phyloP scores from a whole-genome alignment of 2,888 invertebrate species.

The Leptopilina syphax region DNA sequence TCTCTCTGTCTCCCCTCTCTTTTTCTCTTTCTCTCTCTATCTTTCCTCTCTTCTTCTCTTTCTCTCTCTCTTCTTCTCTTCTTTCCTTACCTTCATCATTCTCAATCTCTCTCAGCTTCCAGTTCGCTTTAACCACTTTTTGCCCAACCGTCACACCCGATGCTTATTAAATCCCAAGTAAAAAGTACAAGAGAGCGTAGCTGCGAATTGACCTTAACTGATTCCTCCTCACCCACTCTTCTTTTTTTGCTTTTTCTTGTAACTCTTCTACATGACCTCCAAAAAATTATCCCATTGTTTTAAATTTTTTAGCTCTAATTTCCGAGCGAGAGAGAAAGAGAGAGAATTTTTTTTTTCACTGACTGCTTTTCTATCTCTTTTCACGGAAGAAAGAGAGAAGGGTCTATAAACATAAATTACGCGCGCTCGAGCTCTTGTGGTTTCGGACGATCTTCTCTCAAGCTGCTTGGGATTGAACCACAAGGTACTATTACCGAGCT shows the following conservation, averaged over 20 bases:
- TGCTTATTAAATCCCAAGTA: slow-evolving; percentile 62
- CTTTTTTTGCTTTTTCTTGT: background rate
- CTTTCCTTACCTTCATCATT: slow-evolving; percentile 32
- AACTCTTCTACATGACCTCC: background rate
- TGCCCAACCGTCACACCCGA: slow-evolving; percentile 59
- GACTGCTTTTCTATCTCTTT: background rate
- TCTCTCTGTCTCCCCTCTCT: too few relatives aligned
- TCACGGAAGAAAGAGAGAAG: slow-evolving; percentile 38
- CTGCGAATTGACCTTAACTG: slow-evolving; percentile 40
- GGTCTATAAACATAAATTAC: slow-evolving; percentile 49
- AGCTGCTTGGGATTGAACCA: slow-evolving; percentile 64
- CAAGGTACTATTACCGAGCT: slow-evolving; percentile 71
- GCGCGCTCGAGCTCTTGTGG: slow-evolving; percentile 66
- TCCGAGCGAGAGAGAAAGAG: too few relatives aligned
- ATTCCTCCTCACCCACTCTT: slow-evolving; percentile 27
- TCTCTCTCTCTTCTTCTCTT: slow-evolving; percentile 3
- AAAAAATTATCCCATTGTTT: background rate
- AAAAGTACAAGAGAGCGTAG: slow-evolving; percentile 29
- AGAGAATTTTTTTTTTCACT: slow-evolving; percentile 11
- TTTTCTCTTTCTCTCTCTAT: too few relatives aligned
- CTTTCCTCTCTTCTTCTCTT: too few relatives aligned
- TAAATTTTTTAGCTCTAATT: background rate
- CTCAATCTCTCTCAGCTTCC: slow-evolving; percentile 22
- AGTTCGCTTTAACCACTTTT: slow-evolving; percentile 36
- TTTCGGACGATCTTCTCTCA: slow-evolving; percentile 62